phyloP scores from a whole-genome alignment of 2,888 invertebrate genomes.

The Monochamus alternatus region DNA sequence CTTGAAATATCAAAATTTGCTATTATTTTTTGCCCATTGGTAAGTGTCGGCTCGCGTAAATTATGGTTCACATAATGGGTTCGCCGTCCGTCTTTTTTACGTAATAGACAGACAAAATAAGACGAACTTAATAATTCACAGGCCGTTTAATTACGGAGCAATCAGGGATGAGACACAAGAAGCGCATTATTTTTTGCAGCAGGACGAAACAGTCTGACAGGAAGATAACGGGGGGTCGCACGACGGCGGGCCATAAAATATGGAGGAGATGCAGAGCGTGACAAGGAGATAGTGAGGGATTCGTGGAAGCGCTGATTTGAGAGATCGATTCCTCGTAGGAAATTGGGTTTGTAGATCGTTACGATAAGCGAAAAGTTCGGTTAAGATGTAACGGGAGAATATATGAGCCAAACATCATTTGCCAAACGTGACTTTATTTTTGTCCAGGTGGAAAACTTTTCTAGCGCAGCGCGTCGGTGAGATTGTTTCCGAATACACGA shows the following conservation, averaged over 20 bases:
- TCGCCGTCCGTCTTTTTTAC: no score
- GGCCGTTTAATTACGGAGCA: slow-evolving; percentile 1
- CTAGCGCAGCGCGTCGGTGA: neutral
- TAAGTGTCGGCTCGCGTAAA: no score
- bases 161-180: slow-evolving; percentile 4
- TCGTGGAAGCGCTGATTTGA: slow-evolving; percentile 66
- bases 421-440: slow-evolving; percentile 27
- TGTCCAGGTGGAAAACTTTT: slow-evolving; percentile 3
- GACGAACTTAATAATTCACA: neutral
- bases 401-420: slow-evolving; percentile 38
- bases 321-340: slow-evolving; percentile 67
- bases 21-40: no score
- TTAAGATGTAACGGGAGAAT: slow-evolving; percentile 37
- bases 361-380: slow-evolving; percentile 48
- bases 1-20: no score
- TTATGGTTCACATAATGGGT: no score
- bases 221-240: slow-evolving; percentile 31
- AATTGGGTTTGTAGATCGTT: slow-evolving; percentile 69
- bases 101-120: no score
- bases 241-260: slow-evolving; percentile 43
- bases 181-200: slow-evolving; percentile 20
- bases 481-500: neutral
- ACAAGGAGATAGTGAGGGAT: slow-evolving; percentile 54
- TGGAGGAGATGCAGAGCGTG: slow-evolving; percentile 51
- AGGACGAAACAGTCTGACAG: slow-evolving; percentile 33